Evolutionary conservation across 2,797 vertebrate species (phyloP), one percentile per base, ranked within the genome.

Genomic region (Sebastes aleutianus): DNA sequence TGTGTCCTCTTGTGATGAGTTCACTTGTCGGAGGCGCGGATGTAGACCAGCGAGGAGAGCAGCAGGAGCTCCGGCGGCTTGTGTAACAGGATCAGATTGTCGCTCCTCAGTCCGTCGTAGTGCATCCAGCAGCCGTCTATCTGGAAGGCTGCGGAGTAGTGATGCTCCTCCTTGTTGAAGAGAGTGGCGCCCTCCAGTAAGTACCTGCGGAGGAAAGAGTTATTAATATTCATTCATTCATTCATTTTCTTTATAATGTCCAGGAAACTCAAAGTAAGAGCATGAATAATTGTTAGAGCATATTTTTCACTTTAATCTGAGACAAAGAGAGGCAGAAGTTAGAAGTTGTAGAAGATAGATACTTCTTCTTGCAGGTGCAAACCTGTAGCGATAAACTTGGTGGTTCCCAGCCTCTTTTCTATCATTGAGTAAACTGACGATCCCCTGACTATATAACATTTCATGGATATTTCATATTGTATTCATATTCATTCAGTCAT

Each of bases 121-220:
- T 97, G 96, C 96, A 97, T 95, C 96, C 96, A 97, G 92, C 93
- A 96, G 59, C 96, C 95, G 4, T 96, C 95, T 9, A 97, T 97
- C 90, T 97, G 96, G 93, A 97, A 97, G 54, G 96, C 96, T 39
- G 96, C 96, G 3, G 96, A 97, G 87, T 97, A 97, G 93, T 97
- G 97, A 90, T 98, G 96, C 84, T 97, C 96, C 73, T 97, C 96
- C 87, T 95, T 97, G 93, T 96, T 97, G 91, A 98, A 98, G 79
- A 97, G 95, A 5, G 97, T 97, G 89, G 97, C 97, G 27, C 97
- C 97, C 95, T 97, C 97, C 80, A 97, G 94, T 69, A 95, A 92
- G 85, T 98, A 97, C 90, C 97, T 97, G 91, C 20, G 80, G 8
- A 83, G 65, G 67, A 66, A 58, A 58, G 50, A 58, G 29, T 10